Evolutionary conservation across 1,140 invertebrate genomes (phyloP), one percentile per base, ranked within the genome.

Genomic region (Apis laboriosa): DNA sequence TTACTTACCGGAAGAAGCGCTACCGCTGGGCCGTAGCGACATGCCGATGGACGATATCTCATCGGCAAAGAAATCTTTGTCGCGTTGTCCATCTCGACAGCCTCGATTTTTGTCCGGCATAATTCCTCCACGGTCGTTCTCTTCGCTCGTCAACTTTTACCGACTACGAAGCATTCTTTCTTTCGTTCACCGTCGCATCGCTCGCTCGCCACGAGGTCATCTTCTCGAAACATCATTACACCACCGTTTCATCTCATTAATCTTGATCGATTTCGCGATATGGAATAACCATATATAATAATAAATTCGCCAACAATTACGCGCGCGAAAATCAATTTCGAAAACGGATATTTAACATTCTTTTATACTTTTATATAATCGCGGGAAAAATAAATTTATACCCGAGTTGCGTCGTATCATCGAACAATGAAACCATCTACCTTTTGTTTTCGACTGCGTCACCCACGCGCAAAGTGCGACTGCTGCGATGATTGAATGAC

Each of bases 21-120:
- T 96, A 89, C 95, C 94, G 84, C 96, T 96, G 80, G 95, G 95
- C 86, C 95, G 95, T 87, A 97, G 95, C 71, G 95, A 95, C 96
- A 97, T 96, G 90, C 96, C 96, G 89, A 97, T 96, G 87, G 96
- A 96, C 90, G 95, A 96, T 93, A 96, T 96, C 94, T 96, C 96
- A 77, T 95, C 95, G 89, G 95, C 95, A 89, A 93, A 92, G 87
- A 91, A 91, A 87, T 94, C 92, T 83, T 92, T 94, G 76, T 92
- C 91, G 83, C 92, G 90, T 80, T 90, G 89, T 90, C 90, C 93
- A 92, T 94, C 89, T 74, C 92, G 92, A 85, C 86, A 92, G 72
- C 84, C 90, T 43, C 86, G 83, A 88, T 90, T 92, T 91, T 94
- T 94, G 89, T 93, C 91, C 87, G 94, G 93, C 94, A 94, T 94